phyloP scores from a whole-genome alignment of 2,113 vertebrate species.

The Sorex araneus region DNA sequence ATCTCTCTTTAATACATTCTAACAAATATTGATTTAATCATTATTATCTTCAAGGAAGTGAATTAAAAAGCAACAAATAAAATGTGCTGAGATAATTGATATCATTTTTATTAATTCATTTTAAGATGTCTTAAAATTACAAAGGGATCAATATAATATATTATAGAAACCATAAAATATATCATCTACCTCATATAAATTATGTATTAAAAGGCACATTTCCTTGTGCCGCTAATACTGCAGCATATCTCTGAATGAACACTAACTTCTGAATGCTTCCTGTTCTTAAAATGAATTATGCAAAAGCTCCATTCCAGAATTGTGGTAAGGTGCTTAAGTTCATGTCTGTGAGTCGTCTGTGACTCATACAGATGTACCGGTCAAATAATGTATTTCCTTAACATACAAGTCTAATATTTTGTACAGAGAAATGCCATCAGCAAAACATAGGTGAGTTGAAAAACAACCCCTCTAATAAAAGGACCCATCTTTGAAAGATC shows the following conservation, averaged over 20 bases:
- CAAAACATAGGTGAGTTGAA: conserved; percentile 70
- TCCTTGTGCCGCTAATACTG: conserved; percentile 78
- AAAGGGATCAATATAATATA: conserved; percentile 77
- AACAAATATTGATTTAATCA: conserved; percentile 68
- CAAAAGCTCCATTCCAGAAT: conserved; percentile 79
- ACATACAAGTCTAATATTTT: conserved; percentile 30
- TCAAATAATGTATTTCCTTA: conserved; percentile 75
- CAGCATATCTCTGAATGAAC: conserved; percentile 81
- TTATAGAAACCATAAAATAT: conserved; percentile 81
- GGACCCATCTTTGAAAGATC: background rate
- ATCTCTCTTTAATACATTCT: background rate
- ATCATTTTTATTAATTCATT: conserved; percentile 77
- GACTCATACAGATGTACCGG: conserved; percentile 72
- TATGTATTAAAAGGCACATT: conserved; percentile 80
- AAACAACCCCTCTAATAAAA: conserved; percentile 71
- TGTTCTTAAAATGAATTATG: conserved; percentile 89
- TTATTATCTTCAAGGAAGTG: conserved; percentile 66
- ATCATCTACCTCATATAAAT: conserved; percentile 80
- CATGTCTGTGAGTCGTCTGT: conserved; percentile 61
- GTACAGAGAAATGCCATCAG: conserved; percentile 69
- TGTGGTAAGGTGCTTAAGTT: conserved; percentile 82
- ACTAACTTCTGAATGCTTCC: conserved; percentile 79
- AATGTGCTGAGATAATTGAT: background rate
- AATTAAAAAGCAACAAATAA: conserved; percentile 63
- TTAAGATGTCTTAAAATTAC: conserved; percentile 76